These are phyloP conservation scores for Rhinopomastus cyanomelas DNA, from an alignment of 2,113 vertebrate genomes.

Conservation along the genomic window DNA sequence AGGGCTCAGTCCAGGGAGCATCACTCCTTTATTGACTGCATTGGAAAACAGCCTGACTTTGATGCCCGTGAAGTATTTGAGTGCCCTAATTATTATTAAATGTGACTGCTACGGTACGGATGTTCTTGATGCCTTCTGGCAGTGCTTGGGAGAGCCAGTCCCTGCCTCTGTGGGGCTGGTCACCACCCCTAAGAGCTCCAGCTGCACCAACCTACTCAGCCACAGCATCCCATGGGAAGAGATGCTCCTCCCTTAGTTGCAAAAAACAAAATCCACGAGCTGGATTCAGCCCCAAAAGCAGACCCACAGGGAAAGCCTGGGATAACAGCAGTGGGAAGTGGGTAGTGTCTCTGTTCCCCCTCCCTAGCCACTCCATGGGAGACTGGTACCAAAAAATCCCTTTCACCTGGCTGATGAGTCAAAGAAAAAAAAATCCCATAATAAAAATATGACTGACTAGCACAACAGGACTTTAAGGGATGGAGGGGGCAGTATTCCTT, in stretches of 20 bases:
- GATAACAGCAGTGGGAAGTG: neutral
- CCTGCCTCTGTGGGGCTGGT: neutral
- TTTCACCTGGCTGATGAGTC: neutral
- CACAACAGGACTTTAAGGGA: neutral
- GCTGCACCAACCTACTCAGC: neutral
- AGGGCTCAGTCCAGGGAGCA: neutral
- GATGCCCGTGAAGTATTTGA: rapidly evolving
- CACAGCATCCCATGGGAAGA: neutral
- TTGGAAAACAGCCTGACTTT: neutral
- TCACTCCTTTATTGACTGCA: neutral
- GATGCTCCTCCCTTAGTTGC: neutral
- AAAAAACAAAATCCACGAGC: neutral
- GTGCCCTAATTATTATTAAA: neutral
- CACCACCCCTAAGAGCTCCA: neutral
- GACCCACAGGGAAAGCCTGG: neutral
- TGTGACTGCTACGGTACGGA: neutral
- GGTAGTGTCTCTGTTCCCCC: neutral
- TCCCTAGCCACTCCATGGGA: neutral
- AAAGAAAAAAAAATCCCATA: neutral
- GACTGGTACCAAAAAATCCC: neutral
- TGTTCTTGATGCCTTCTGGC: neutral
- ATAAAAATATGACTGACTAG: neutral
- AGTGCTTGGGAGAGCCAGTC: neutral
- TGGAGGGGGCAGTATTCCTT: neutral
- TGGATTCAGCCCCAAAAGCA: neutral